Evolutionary conservation across 2,888 invertebrate genomes (phyloP).

Genomic region (Exephanes ischioxanthus): DNA sequence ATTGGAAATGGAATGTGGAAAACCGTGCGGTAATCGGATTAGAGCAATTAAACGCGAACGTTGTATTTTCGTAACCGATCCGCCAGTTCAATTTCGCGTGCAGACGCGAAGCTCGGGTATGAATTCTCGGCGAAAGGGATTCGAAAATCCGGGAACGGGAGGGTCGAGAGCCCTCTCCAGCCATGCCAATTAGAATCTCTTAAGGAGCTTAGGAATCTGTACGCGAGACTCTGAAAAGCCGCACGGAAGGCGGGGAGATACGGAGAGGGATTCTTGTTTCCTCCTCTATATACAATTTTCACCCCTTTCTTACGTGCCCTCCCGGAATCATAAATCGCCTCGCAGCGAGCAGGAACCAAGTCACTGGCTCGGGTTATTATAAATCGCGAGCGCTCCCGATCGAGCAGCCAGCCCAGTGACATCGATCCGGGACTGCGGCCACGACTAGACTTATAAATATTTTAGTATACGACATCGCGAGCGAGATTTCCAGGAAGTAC

Average conservation of each 20-base stretch:
- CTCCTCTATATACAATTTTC: slow-evolving; percentile 15
- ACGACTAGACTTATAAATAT: slow-evolving; percentile 71
- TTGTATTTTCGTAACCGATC: not conserved
- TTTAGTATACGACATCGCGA: slow-evolving; percentile 51
- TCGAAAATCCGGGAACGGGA: slow-evolving; percentile 11
- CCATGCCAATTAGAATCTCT: slow-evolving; percentile 72
- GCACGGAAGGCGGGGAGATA: slow-evolving; percentile 14
- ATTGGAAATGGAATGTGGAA: not conserved
- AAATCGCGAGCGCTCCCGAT: slow-evolving; percentile 45
- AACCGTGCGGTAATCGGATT: slow-evolving; percentile 54
- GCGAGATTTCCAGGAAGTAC: slow-evolving; percentile 66
- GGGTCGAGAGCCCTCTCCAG: slow-evolving; percentile 30
- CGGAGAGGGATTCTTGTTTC: slow-evolving; percentile 22
- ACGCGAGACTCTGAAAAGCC: slow-evolving; percentile 21
- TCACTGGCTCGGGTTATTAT: slow-evolving; percentile 46
- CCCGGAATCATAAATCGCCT: slow-evolving; percentile 9
- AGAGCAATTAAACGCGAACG: slow-evolving; percentile 57
- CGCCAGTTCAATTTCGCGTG: not conserved
- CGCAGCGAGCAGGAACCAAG: slow-evolving; percentile 3
- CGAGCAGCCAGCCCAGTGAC: slow-evolving; percentile 57
- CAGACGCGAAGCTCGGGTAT: slow-evolving; percentile 12
- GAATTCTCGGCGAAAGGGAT: slow-evolving; percentile 22
- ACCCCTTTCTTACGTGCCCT: not conserved
- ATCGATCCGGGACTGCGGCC: slow-evolving; percentile 62
- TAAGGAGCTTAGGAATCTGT: slow-evolving; percentile 71